Percentiles rank a stretch among this genome's conserved stretches.
Conservation (phyloP, 2,113 vertebrate species). For the Otis tarda region DNA sequence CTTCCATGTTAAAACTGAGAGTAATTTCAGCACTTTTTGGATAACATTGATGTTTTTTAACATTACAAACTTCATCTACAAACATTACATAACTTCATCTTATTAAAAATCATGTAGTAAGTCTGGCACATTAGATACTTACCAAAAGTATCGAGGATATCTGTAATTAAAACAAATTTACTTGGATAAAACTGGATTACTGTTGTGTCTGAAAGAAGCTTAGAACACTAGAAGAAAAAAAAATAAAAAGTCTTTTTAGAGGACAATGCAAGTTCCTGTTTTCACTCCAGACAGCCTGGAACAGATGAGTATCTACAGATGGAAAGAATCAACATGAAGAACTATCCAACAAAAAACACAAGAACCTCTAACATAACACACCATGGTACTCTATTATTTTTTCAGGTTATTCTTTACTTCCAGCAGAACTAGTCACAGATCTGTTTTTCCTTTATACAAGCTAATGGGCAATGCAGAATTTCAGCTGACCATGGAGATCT, state of each 20-base stretch:
- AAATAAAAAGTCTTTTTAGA: not conserved
- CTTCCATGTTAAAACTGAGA: not conserved
- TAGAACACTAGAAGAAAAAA: slow-evolving; percentile 86
- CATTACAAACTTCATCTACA: not conserved
- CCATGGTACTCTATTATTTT: not conserved
- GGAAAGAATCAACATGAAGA: not conserved
- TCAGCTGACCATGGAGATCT: not conserved
- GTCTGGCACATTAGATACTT: slow-evolving; percentile 46
- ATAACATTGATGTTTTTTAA: not conserved
- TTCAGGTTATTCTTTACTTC: not conserved
- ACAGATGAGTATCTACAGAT: not conserved
- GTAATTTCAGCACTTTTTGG: not conserved
- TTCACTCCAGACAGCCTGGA: not conserved
- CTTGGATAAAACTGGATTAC: slow-evolving; percentile 99
- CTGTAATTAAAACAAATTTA: slow-evolving; percentile 98
- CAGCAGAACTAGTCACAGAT: not conserved
- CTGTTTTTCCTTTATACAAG: not conserved
- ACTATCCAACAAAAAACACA: not conserved
- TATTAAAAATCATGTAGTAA: not conserved
- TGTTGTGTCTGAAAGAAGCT: slow-evolving; percentile 93
- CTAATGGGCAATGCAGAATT: not conserved
- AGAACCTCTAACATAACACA: not conserved
- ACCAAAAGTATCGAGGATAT: slow-evolving; percentile 98
- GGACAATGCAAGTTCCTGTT: not conserved
- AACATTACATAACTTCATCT: not conserved